phyloP scores from a whole-genome alignment of 2,888 invertebrate species.

The Rhagonycha fulva region DNA sequence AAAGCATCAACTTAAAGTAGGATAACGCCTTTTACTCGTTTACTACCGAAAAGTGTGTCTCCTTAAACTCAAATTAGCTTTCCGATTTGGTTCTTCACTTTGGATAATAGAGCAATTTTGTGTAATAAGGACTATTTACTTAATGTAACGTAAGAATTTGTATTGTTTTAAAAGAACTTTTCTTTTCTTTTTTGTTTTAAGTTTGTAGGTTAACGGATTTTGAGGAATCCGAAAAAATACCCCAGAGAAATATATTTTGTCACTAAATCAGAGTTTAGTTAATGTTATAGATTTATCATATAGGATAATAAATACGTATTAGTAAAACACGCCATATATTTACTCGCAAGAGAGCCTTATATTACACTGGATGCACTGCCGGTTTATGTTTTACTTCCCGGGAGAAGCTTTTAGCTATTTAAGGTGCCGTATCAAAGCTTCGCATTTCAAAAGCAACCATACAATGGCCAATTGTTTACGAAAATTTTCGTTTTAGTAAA shows the following conservation, averaged over 20 bases:
- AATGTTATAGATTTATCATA: constrained; percentile 4
- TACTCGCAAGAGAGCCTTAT: constrained; percentile 8
- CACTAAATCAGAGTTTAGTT: constrained; percentile 3
- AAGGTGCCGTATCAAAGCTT: constrained; percentile 1
- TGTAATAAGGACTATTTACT: neutral
- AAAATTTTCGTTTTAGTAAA: constrained; percentile 10
- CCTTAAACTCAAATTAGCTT: neutral
- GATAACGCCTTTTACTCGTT: neutral
- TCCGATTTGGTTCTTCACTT: neutral
- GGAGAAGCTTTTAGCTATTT: constrained; percentile 7
- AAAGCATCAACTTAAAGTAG: constrained; percentile 1
- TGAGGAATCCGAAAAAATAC: neutral
- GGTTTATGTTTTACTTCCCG: constrained; percentile 4
- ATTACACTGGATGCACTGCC: constrained; percentile 6
- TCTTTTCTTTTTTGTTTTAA: neutral
- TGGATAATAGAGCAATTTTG: neutral
- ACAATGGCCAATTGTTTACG: constrained; percentile 3
- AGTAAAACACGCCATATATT: constrained; percentile 5
- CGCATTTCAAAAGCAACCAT: constrained; percentile 1
- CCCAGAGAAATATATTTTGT: neutral
- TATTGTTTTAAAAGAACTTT: neutral
- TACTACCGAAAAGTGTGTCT: neutral
- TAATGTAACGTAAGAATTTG: neutral
- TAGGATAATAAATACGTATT: constrained; percentile 11
- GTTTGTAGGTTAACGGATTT: neutral